These are phyloP conservation scores for Heliconius sara DNA, from an alignment of 2,888 invertebrate genomes.

Conservation along the genomic window DNA sequence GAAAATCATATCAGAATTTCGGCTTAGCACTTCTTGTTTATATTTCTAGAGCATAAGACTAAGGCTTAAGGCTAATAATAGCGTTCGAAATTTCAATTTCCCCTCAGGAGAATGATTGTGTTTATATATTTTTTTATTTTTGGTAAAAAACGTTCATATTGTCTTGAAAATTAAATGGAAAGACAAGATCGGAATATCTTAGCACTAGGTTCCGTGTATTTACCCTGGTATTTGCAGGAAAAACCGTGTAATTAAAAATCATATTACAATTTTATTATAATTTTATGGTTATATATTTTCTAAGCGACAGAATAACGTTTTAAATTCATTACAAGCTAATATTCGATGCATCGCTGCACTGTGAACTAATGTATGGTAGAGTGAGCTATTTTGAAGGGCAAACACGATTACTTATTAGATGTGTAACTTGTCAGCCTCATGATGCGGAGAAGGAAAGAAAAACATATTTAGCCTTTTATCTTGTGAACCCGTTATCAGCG, in stretches of 20 bases:
- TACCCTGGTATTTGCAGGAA: no score
- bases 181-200: no score
- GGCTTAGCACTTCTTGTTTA: background rate
- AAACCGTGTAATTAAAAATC: background rate
- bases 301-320: background rate
- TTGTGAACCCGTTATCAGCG: no score
- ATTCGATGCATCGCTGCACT: conserved; percentile 1
- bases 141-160: no score
- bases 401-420: no score
- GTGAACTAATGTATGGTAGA: background rate
- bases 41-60: background rate
- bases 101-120: background rate
- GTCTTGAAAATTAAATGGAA: no score
- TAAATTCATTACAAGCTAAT: conserved; percentile 1
- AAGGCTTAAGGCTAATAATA: background rate
- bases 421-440: no score
- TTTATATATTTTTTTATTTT: no score
- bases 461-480: no score
- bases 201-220: no score
- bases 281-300: background rate
- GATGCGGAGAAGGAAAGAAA: no score
- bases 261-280: background rate
- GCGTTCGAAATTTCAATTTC: background rate
- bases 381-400: background rate
- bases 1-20: background rate